These are phyloP conservation scores for Meteorus sp. DNA, from an alignment of 1,140 invertebrate species.

Conservation along the genomic window DNA sequence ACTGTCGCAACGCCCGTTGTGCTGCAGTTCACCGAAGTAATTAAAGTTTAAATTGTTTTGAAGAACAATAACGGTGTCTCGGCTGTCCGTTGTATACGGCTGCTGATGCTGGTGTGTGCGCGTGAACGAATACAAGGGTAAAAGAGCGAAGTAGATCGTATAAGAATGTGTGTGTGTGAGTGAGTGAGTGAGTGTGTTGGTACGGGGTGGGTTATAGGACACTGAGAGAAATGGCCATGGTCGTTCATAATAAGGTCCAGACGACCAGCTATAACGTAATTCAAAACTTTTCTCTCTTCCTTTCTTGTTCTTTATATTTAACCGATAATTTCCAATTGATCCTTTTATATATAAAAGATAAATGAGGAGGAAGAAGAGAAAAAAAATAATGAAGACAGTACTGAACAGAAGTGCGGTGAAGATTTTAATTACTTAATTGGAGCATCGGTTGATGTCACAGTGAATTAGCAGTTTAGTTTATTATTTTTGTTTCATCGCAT, in stretches of 20 bases:
- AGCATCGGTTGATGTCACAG: no score
- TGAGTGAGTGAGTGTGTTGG: no score
- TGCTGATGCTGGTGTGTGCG: no score
- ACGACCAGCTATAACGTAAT: not conserved
- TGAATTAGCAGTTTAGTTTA: no score
- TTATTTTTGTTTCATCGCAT: no score
- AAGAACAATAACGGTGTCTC: slow-evolving; percentile 43
- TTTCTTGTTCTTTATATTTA: no score
- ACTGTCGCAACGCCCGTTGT: slow-evolving; percentile 47
- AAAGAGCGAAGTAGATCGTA: not conserved
- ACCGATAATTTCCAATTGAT: not conserved
- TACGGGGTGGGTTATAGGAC: no score
- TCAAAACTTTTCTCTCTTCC: not conserved
- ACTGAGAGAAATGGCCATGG: no score
- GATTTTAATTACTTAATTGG: no score
- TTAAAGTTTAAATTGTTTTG: slow-evolving; percentile 51
- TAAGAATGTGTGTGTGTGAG: not conserved
- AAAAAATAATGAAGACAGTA: no score
- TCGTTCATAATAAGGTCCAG: not conserved
- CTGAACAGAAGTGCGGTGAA: not conserved
- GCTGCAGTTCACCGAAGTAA: slow-evolving; percentile 48
- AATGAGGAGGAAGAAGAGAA: no score
- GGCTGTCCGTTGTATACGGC: slow-evolving; percentile 8
- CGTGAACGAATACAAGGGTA: slow-evolving; percentile 6
- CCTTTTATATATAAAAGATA: not conserved